Conservation (phyloP, 2,888 invertebrate genomes). For the Trissonchulus sp. region DNA sequence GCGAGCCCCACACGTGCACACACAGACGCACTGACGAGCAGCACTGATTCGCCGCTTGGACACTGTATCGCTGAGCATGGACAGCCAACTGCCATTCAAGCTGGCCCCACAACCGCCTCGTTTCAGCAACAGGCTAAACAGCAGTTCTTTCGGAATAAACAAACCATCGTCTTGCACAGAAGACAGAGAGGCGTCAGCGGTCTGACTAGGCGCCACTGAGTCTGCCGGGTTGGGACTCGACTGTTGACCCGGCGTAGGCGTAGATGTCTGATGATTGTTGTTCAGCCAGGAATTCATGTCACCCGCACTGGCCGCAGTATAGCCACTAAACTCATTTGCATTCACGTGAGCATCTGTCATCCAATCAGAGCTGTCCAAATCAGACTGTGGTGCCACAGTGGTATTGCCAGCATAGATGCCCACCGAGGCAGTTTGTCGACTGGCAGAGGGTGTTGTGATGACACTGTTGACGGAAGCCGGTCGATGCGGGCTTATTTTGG, state of each 20-base stretch:
- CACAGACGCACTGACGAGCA: not conserved
- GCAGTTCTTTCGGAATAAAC: not conserved
- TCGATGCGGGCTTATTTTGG: not conserved
- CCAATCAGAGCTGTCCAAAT: not conserved
- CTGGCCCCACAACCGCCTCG: not conserved
- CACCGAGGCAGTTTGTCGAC: not conserved
- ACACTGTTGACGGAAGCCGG: too few species aligned
- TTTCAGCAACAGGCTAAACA: not conserved
- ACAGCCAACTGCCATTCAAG: not conserved
- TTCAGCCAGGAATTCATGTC: too few species aligned
- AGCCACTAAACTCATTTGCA: too few species aligned
- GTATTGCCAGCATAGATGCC: not conserved
- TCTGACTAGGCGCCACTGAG: not conserved
- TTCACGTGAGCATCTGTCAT: not conserved
- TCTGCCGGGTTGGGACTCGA: not conserved
- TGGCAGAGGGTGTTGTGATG: not conserved
- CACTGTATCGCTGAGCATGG: not conserved
- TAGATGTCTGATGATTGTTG: too few species aligned
- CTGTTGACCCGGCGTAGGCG: not conserved
- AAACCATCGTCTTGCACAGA: not conserved
- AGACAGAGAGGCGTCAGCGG: not conserved
- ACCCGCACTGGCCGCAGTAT: too few species aligned
- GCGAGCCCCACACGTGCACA: not conserved
- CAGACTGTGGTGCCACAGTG: not conserved
- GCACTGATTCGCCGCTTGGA: not conserved